Evolutionary conservation across 2,888 invertebrate genomes (phyloP).

Genomic region (Drosophila kambysellisi): DNA sequence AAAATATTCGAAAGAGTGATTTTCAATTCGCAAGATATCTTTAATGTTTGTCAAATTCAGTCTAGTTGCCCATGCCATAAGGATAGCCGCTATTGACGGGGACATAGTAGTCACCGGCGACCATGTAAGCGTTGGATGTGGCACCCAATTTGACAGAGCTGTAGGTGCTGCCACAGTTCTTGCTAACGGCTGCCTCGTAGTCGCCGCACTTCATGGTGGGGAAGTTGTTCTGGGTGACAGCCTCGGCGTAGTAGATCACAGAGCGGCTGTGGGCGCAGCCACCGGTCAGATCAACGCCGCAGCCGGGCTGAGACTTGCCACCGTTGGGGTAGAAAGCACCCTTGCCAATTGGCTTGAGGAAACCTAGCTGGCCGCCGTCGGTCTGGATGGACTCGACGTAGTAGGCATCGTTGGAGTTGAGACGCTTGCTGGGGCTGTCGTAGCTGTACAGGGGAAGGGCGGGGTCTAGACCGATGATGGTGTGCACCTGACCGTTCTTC

Average conservation of each 20-base stretch:
- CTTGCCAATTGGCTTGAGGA: conserved; percentile 83
- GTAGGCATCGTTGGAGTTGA: conserved; percentile 73
- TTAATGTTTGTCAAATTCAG: conserved; percentile 32
- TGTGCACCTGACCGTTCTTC: conserved; percentile 86
- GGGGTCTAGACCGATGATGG: conserved; percentile 86
- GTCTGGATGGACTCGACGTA: conserved; percentile 84
- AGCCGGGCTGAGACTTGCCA: conserved; percentile 86
- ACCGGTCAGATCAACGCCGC: conserved; percentile 83
- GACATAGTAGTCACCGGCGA: conserved; percentile 78
- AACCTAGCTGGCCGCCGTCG: conserved; percentile 77
- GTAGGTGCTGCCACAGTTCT: conserved; percentile 70
- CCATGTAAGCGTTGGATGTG: conserved; percentile 70
- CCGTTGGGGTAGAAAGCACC: conserved; percentile 87
- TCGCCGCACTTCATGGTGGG: conserved; percentile 64
- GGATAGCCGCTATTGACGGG: conserved; percentile 75
- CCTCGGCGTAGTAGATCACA: conserved; percentile 85
- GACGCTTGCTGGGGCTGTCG: conserved; percentile 65
- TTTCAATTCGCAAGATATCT: conserved; percentile 9
- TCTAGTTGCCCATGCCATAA: conserved; percentile 69
- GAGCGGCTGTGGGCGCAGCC: conserved; percentile 85
- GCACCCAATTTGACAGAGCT: conserved; percentile 79
- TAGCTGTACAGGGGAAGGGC: conserved; percentile 80
- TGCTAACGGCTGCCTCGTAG: conserved; percentile 79
- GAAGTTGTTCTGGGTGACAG: conserved; percentile 79
- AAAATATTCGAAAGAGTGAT: not conserved